Evolutionary conservation across 53 echinoderm and acorn worm species (phyloP).

Genomic region (Crossaster papposus): DNA sequence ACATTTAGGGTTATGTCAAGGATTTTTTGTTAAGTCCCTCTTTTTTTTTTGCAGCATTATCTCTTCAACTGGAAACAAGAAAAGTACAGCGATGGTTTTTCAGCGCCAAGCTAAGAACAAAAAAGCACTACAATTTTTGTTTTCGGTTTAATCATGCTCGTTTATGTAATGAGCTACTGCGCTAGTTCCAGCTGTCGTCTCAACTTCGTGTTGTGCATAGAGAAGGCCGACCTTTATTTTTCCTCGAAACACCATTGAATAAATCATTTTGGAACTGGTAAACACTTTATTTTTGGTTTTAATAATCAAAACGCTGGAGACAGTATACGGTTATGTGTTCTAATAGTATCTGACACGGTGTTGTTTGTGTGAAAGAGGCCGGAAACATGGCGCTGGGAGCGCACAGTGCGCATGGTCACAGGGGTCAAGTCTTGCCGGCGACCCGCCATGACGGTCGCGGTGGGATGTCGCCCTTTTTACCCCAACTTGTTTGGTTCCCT

Average conservation of each 20-base stretch:
- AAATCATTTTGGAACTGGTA: too few relatives aligned
- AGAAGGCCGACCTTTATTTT: too few relatives aligned
- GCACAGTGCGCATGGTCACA: constrained; percentile 28
- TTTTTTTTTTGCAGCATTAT: background rate
- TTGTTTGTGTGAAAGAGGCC: constrained; percentile 28
- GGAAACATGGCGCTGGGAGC: constrained; percentile 54
- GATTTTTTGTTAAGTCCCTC: background rate
- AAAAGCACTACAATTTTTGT: too few relatives aligned
- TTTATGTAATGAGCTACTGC: too few relatives aligned
- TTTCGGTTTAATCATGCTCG: too few relatives aligned
- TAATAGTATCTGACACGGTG: background rate
- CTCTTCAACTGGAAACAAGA: background rate
- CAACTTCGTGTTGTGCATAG: too few relatives aligned
- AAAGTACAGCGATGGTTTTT: too few relatives aligned
- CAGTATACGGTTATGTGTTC: background rate
- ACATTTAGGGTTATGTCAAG: constrained; percentile 15
- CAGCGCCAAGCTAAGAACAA: too few relatives aligned
- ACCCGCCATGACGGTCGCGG: constrained; percentile 18
- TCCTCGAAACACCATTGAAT: too few relatives aligned
- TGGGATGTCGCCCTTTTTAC: constrained; percentile 9
- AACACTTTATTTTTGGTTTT: too few relatives aligned
- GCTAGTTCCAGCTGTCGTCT: too few relatives aligned
- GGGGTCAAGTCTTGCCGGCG: constrained; percentile 23
- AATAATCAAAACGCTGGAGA: background rate
- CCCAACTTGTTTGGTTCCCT: background rate